Evolutionary conservation across 2,888 invertebrate genomes (phyloP), one percentile per base, ranked within the genome.

Genomic region (Catocala nupta): DNA sequence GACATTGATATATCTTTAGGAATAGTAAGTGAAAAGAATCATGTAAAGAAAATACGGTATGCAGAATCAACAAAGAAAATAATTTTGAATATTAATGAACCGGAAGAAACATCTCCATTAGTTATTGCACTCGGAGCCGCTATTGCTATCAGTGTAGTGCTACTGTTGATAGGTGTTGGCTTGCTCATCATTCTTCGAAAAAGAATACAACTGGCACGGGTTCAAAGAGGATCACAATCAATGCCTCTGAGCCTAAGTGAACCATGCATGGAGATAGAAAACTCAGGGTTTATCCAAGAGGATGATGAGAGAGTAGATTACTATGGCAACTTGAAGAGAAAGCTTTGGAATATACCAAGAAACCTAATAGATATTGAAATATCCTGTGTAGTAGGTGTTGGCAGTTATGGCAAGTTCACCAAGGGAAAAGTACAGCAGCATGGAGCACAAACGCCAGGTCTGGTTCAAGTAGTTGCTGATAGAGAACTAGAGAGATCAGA

Each of bases 261-360:
- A 63, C 97, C 97, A 0, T 96, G 97, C 80, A 95, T 97, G 67
- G 97, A 97, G 90, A 95, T 97, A 84, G 97, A 97, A 85, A 97
- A 97, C 83, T 95, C 96, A 76, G 97, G 96, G 0, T 97, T 97
- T 76, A 94, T 97, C 16, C 96, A 96, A 16, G 97, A 97, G 77
- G 96, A 96, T 68, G 95, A 96, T 45, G 95, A 95, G 70, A 93
- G 95, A 73, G 92, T 95, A 0, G 96, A 97, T 80, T 95, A 97
- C 80, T 97, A 97, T 80, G 95, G 96, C 56, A 96, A 96, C 71
- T 92, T 98, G 51, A 97, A 97, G 83, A 95, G 96, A 74, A 96
- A 96, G 83, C 93, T 98, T 0, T 96, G 97, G 95, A 96, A 95
- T 65, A 96, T 95, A 68, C 96, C 97, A 0, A 95, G 96, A 69